Evolutionary conservation across 2,888 invertebrate species (phyloP).

Genomic region (Thelaira solivaga): DNA sequence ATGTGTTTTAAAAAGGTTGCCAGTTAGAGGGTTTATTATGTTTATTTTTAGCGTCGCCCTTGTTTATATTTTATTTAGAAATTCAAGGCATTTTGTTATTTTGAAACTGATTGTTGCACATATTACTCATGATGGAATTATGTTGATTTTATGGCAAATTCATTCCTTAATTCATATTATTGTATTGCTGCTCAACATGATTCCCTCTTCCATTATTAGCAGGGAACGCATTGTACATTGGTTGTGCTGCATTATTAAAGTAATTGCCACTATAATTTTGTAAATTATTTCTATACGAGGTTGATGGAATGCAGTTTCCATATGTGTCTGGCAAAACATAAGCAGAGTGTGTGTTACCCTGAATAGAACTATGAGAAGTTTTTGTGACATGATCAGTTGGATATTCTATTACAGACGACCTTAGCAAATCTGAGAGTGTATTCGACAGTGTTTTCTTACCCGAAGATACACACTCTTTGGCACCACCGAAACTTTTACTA

Average conservation of each 20-base stretch:
- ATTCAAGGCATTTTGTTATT: conserved; percentile 31
- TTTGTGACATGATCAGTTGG: background rate
- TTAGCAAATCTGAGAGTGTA: conserved; percentile 66
- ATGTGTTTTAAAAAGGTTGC: too few relatives aligned
- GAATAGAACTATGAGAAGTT: background rate
- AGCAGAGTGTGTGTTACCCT: background rate
- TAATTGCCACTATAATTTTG: conserved; percentile 45
- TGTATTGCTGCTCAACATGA: background rate
- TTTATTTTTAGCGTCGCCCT: too few relatives aligned
- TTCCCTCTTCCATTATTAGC: background rate
- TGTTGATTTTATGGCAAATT: conserved; percentile 13
- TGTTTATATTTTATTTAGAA: too few relatives aligned
- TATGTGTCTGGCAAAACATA: background rate
- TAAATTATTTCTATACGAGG: conserved; percentile 22
- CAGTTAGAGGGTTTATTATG: too few relatives aligned
- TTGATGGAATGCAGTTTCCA: background rate
- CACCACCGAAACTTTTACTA: background rate
- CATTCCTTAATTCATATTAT: conserved; percentile 1
- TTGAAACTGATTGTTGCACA: conserved; percentile 20
- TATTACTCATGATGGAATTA: conserved; percentile 21
- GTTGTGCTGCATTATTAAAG: conserved; percentile 26
- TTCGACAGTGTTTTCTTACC: conserved; percentile 67
- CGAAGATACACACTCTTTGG: conserved; percentile 9
- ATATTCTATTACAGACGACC: conserved; percentile 46
- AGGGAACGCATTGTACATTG: background rate